phyloP scores from a whole-genome alignment of 2,888 invertebrate genomes.

The Plusia festucae region DNA sequence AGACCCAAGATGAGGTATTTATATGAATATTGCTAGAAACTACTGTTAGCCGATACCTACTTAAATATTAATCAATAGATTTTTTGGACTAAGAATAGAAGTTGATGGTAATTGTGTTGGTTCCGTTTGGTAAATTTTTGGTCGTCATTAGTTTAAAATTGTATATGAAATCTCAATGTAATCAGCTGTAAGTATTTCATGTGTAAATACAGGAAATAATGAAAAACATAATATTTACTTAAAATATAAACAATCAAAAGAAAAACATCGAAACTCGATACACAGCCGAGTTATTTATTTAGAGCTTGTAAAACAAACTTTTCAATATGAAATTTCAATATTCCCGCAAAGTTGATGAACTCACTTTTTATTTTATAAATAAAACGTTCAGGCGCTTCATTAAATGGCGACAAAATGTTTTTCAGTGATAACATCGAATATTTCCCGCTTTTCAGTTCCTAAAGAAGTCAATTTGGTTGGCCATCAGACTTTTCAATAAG shows the following conservation, averaged over 20 bases:
- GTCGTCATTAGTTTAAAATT: too few relatives aligned
- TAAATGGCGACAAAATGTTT: slow-evolving; percentile 6
- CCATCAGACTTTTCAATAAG: background rate
- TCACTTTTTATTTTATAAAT: slow-evolving; percentile 7
- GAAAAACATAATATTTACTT: background rate
- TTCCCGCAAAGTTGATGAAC: background rate
- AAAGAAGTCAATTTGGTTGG: slow-evolving; percentile 7
- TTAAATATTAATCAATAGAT: too few relatives aligned
- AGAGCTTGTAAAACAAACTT: background rate
- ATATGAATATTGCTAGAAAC: background rate
- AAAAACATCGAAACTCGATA: background rate
- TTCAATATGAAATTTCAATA: slow-evolving; percentile 10
- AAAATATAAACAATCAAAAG: background rate
- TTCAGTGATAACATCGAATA: background rate
- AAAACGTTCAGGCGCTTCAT: background rate
- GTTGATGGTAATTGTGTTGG: too few relatives aligned
- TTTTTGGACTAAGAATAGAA: too few relatives aligned
- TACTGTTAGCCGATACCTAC: background rate
- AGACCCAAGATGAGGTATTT: background rate
- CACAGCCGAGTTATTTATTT: background rate
- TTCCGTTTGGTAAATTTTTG: too few relatives aligned
- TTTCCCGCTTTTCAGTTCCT: background rate
- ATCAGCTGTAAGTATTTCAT: too few relatives aligned
- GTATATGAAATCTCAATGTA: too few relatives aligned
- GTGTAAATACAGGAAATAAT: too few relatives aligned